A percentile compares a stretch with the other conserved stretches of the same genome.
Evolutionary conservation across 2,888 invertebrate genomes (phyloP).

Genomic region (Strigamia transsilvanica): DNA sequence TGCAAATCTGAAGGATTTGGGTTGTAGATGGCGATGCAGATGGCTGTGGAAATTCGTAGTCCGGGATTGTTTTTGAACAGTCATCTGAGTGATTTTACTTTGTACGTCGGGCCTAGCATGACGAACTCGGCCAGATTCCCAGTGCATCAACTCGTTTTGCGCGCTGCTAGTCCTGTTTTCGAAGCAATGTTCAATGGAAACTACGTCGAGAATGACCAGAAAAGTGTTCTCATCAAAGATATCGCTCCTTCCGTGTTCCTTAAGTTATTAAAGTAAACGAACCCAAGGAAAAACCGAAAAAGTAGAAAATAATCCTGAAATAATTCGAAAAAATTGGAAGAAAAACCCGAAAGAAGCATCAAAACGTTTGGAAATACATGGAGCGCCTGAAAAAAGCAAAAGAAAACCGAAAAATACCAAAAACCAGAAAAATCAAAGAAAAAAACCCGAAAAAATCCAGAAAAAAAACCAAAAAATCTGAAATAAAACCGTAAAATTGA

Average conservation of each 20-base stretch:
- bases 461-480: too few relatives aligned
- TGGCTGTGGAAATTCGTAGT: not conserved
- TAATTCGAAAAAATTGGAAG: not conserved
- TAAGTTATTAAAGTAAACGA: not conserved
- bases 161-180: not conserved
- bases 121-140: not conserved
- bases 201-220: not conserved
- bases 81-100: not conserved
- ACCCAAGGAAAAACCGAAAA: not conserved
- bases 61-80: not conserved
- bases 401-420: too few relatives aligned
- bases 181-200: not conserved
- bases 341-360: too few relatives aligned
- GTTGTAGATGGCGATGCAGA: not conserved
- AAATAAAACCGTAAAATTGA: too few relatives aligned
- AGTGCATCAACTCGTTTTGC: not conserved
- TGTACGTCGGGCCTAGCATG: not conserved
- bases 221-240: not conserved
- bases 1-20: too few relatives aligned
- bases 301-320: not conserved
- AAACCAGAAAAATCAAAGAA: too few relatives aligned
- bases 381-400: too few relatives aligned
- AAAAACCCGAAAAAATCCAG: too few relatives aligned
- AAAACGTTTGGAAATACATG: too few relatives aligned
- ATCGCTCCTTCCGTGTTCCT: not conserved